A percentile compares a stretch with the other conserved stretches of the same genome.
Conservation (phyloP, 2,888 invertebrate genomes). For the Hypolimnas misippus region DNA sequence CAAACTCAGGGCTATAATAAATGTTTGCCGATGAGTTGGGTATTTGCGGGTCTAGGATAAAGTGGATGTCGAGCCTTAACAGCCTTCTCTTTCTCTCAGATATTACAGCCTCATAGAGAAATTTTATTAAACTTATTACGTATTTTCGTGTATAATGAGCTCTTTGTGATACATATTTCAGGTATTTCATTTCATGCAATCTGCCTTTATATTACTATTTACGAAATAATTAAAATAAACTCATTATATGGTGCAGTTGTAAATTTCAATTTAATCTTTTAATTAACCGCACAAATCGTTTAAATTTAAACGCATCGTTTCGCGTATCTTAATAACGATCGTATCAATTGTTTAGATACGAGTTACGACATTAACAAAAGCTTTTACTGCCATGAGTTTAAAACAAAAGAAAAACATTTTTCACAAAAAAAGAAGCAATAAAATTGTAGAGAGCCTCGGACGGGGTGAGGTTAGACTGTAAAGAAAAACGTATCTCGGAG, state of each 20-base stretch:
- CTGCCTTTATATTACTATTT: not conserved
- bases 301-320: not conserved
- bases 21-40: conserved; percentile 49
- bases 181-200: conserved; percentile 26
- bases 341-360: conserved; percentile 1
- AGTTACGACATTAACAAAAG: conserved; percentile 7
- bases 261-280: conserved; percentile 9
- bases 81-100: conserved; percentile 7
- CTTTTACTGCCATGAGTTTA: conserved; percentile 10
- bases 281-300: conserved; percentile 5
- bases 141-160: conserved; percentile 18
- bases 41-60: conserved; percentile 40
- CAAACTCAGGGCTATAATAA: conserved; percentile 64
- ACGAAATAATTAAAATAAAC: conserved; percentile 18
- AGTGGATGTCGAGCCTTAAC: conserved; percentile 42
- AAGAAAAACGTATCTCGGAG: conserved; percentile 63
- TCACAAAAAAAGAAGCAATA: conserved; percentile 13
- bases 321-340: not conserved
- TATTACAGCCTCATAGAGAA: conserved; percentile 5
- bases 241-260: not conserved
- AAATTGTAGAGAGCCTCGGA: conserved; percentile 51
- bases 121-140: conserved; percentile 16
- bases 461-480: conserved; percentile 59
- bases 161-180: conserved; percentile 27
- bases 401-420: conserved; percentile 11